Base-by-base conservation (phyloP, 1,140 invertebrate genomes). In the Phymorhynchus buccinoides region DNA sequence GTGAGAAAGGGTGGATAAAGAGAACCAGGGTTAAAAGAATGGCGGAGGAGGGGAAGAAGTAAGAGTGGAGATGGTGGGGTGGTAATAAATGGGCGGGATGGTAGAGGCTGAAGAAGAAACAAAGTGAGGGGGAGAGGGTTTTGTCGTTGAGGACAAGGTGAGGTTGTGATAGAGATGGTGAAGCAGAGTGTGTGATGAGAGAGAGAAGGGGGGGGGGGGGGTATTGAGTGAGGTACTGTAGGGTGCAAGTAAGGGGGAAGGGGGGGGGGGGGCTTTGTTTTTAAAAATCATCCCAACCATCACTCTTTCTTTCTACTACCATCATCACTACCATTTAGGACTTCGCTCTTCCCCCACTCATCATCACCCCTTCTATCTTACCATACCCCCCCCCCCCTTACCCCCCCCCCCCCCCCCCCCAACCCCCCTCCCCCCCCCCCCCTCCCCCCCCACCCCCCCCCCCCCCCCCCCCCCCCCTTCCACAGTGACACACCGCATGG, bases 401-500 rank as follows among this genome's bases (percentile, higher is more conserved):
- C n/a, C n/a, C 12, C 56, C 56, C 56, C 56, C 22, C 12, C 56
- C 56, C 56, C 22, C 22, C 14, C 56, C n/a, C n/a, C 56, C n/a
- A 16, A 12, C 12, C 56, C 56, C 56, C 12, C n/a, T 27, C 12
- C 12, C 56, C 22, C 0, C 56, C 44, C 44, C 44, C 44, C 18
- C 6, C 7, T 18, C 48, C 22, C 48, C 48, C 12, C 48, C 48
- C 48, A 14, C 22, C 12, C 48, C 48, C 48, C 48, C 2, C 22
- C 4, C 56, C 12, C 56, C 22, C 22, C 56, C 48, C 56, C n/a
- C n/a, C 56, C 32, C 73, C 37, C 4, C 73, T 37, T 7, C 73
- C 73, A 75, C 32, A 27, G 42, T 75, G 73, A 75, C 73, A 75
- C 73, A 30, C 39, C 14, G 73, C 73, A 75, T 75, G 73, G 73